Percentiles rank a stretch among this genome's conserved stretches.
Evolutionary conservation across 2,113 vertebrate genomes (phyloP).

Genomic region (Uropsilus gracilis): DNA sequence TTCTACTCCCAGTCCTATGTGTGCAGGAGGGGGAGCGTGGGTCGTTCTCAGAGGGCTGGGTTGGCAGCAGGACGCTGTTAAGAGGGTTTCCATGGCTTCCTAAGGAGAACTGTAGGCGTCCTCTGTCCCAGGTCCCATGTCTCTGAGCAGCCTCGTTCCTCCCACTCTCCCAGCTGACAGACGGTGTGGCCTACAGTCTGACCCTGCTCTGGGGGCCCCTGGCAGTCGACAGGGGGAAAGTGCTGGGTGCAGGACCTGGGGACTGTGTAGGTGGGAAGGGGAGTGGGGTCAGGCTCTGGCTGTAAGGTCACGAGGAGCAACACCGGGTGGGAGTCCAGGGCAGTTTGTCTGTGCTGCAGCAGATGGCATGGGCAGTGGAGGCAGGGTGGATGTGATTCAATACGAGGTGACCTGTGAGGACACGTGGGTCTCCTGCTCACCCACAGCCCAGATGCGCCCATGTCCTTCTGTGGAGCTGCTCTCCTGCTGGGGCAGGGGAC

Average conservation of each 20-base stretch:
- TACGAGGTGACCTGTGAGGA: accelerated
- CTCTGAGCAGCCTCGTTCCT: background rate
- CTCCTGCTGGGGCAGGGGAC: accelerated
- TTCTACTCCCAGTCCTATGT: too few relatives aligned
- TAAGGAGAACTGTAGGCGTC: background rate
- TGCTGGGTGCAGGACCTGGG: background rate
- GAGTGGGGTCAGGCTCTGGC: background rate
- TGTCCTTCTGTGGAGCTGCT: background rate
- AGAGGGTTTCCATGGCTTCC: conserved; percentile 37
- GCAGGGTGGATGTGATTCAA: too few relatives aligned
- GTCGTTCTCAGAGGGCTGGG: background rate
- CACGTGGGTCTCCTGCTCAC: background rate
- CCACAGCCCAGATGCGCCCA: background rate
- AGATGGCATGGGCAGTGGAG: background rate
- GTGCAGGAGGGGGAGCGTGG: too few relatives aligned
- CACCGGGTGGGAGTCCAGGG: background rate
- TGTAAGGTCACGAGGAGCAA: background rate
- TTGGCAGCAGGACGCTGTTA: background rate
- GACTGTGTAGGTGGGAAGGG: background rate
- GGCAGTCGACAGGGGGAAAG: background rate
- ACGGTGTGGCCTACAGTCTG: background rate
- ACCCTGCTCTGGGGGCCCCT: background rate
- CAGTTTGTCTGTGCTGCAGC: too few relatives aligned
- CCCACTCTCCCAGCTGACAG: background rate
- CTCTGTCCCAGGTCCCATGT: background rate